These are phyloP conservation scores for Watsonalla binaria DNA, from an alignment of 2,888 invertebrate genomes.

Conservation along the genomic window DNA sequence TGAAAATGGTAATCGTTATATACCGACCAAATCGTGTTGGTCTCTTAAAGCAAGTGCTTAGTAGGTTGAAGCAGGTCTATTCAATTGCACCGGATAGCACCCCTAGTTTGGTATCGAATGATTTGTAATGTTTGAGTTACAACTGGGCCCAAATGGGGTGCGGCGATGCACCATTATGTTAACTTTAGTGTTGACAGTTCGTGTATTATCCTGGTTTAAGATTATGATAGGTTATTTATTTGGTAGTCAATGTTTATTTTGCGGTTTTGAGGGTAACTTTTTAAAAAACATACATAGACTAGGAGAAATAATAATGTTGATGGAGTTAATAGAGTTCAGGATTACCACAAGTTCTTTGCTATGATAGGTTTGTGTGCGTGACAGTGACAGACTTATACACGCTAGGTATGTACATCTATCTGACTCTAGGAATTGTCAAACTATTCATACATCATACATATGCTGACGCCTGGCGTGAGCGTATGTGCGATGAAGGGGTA, in stretches of 20 bases:
- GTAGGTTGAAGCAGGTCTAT: not conserved
- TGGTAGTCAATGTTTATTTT: conserved; percentile 10
- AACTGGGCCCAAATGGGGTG: conserved; percentile 57
- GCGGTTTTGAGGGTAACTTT: conserved; percentile 13
- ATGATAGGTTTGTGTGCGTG: no score
- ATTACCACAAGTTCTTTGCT: no score
- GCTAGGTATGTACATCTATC: no score
- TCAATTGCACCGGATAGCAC: not conserved
- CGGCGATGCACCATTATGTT: conserved; percentile 63
- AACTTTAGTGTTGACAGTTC: conserved; percentile 58
- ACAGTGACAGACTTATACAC: no score
- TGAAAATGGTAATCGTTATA: conserved; percentile 18
- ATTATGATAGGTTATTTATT: conserved; percentile 24
- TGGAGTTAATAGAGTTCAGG: no score
- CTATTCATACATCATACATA: no score
- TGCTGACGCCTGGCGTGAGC: no score
- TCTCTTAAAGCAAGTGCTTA: not conserved
- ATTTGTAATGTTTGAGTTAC: conserved; percentile 69
- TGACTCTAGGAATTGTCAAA: no score
- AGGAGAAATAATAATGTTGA: no score
- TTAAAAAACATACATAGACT: no score
- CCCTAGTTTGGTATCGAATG: conserved; percentile 42
- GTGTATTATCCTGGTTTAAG: conserved; percentile 32
- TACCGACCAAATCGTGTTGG: conserved; percentile 18
- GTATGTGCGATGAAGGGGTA: no score